Evolutionary conservation across 2,888 invertebrate species (phyloP).

Genomic region (Drosophila trichaetosa): DNA sequence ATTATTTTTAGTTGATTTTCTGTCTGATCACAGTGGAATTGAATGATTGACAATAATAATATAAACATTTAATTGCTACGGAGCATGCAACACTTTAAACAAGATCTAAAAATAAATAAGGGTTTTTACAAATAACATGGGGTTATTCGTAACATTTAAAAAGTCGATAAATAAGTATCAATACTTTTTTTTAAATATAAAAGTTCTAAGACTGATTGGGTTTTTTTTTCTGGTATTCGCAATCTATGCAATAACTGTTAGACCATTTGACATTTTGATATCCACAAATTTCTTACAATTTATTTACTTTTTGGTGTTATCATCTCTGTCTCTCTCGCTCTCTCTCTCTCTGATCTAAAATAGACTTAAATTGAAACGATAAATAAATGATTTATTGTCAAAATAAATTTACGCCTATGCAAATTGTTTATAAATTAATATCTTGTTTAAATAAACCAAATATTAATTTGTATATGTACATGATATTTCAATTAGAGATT

Average conservation of each 20-base stretch:
- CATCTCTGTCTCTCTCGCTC: background rate
- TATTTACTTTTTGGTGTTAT: background rate
- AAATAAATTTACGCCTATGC: background rate
- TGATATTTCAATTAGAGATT: background rate
- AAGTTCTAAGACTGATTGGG: too few species aligned
- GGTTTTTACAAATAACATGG: background rate
- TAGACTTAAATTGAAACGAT: background rate
- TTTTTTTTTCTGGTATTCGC: background rate
- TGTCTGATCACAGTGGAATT: conserved; percentile 20
- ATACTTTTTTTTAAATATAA: background rate
- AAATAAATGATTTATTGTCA: background rate
- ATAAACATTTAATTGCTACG: background rate
- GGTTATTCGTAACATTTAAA: background rate
- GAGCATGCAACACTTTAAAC: background rate
- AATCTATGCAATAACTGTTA: background rate
- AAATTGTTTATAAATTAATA: background rate
- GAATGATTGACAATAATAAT: conserved; percentile 2
- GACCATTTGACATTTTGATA: background rate
- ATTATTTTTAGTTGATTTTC: conserved; percentile 26
- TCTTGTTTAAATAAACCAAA: background rate
- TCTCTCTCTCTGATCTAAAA: background rate
- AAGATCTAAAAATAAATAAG: background rate
- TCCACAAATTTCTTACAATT: background rate
- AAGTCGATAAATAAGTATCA: background rate
- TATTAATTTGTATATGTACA: background rate